These are phyloP conservation scores for Albula glossodonta DNA, from an alignment of 2,113 vertebrate species.

Conservation along the genomic window DNA sequence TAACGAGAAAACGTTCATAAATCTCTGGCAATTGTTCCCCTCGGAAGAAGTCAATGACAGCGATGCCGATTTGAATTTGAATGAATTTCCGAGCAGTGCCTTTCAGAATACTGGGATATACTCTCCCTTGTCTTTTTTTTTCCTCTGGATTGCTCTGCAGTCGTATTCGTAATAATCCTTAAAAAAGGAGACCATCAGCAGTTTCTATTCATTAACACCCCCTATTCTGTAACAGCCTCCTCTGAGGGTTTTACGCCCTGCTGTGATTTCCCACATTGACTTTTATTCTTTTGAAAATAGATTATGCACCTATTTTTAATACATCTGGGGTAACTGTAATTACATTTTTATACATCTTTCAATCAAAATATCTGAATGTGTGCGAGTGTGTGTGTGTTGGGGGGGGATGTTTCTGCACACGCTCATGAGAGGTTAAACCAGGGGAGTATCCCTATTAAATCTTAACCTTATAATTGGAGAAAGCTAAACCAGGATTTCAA, in stretches of 20 bases:
- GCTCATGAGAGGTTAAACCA: too few relatives aligned
- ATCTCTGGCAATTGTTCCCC: slow-evolving; percentile 24
- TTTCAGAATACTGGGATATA: slow-evolving; percentile 49
- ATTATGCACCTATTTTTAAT: slow-evolving; percentile 39
- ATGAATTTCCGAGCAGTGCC: slow-evolving; percentile 38
- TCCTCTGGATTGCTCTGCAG: slow-evolving; percentile 34
- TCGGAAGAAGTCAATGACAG: slow-evolving; percentile 20
- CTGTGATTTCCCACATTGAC: slow-evolving; percentile 18
- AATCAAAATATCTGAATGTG: background rate
- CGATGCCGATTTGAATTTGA: slow-evolving; percentile 29
- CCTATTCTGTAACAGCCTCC: slow-evolving; percentile 16
- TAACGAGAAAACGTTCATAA: slow-evolving; percentile 27
- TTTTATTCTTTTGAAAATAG: slow-evolving; percentile 38
- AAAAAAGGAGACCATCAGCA: slow-evolving; percentile 43
- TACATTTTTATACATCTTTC: slow-evolving; percentile 35
- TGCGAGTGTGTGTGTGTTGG: too few relatives aligned
- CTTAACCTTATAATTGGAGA: too few relatives aligned
- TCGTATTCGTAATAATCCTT: slow-evolving; percentile 40
- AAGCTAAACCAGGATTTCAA: too few relatives aligned
- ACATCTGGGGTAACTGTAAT: slow-evolving; percentile 45
- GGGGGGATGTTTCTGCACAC: too few relatives aligned
- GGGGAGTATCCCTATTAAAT: too few relatives aligned
- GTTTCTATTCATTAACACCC: slow-evolving; percentile 29
- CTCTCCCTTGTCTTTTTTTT: slow-evolving; percentile 43
- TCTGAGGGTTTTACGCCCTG: slow-evolving; percentile 19